phyloP scores from a whole-genome alignment of 2,113 vertebrate genomes.

The Symphodus melops region DNA sequence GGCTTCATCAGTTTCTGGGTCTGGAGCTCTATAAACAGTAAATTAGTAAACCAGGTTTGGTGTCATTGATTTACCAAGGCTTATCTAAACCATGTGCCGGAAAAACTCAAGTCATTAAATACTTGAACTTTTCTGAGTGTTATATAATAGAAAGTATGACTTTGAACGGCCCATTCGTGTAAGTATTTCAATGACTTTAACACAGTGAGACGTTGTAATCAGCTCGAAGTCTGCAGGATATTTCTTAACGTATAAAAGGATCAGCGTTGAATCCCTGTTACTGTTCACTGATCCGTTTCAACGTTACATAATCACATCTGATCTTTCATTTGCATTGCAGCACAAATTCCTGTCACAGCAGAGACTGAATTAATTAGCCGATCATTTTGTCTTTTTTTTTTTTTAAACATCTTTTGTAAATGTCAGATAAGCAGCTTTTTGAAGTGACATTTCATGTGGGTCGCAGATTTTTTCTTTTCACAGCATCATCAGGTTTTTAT shows the following conservation, averaged over 20 bases:
- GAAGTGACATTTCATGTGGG: slow-evolving; percentile 53
- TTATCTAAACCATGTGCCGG: no score
- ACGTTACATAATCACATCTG: slow-evolving; percentile 1
- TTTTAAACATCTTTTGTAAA: slow-evolving; percentile 34
- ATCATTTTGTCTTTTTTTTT: slow-evolving; percentile 24
- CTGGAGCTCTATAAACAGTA: slow-evolving; percentile 86
- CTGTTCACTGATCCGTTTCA: slow-evolving; percentile 5
- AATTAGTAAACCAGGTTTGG: neutral
- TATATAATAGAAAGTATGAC: no score
- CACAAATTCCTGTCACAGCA: neutral
- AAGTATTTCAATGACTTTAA: no score
- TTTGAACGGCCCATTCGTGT: no score
- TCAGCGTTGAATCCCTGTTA: neutral
- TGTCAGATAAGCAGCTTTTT: slow-evolving; percentile 49
- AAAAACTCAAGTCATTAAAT: no score
- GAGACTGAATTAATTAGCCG: neutral
- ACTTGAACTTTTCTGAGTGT: no score
- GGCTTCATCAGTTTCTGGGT: slow-evolving; percentile 86
- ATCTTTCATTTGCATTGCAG: neutral
- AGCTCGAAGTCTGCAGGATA: neutral
- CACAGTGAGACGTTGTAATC: neutral
- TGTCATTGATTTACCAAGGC: no score
- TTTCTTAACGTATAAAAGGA: neutral
- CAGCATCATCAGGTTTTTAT: slow-evolving; percentile 19
- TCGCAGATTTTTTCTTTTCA: slow-evolving; percentile 29